phyloP scores from a whole-genome alignment of 1,140 invertebrate genomes.

The Littorina saxatilis region DNA sequence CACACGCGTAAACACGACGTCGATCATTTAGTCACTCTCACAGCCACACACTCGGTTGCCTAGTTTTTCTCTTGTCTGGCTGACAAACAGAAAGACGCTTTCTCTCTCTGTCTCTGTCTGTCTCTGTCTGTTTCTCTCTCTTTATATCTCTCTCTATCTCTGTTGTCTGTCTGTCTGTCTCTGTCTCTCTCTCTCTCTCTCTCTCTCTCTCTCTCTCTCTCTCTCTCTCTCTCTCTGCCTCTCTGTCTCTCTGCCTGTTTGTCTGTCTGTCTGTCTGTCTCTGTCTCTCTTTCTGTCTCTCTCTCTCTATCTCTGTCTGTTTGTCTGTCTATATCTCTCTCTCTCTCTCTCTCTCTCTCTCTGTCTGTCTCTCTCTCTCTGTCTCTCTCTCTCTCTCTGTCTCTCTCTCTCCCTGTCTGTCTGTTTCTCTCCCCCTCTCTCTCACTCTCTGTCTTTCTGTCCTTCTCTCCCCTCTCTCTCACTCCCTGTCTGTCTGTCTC shows the following conservation, averaged over 20 bases:
- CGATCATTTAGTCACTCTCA: too few relatives aligned
- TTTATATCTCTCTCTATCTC: too few relatives aligned
- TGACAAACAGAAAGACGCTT: too few relatives aligned
- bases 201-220: slow-evolving; percentile 30
- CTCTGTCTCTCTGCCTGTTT: slow-evolving; percentile 1
- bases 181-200: slow-evolving; percentile 13
- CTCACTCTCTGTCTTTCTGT: neutral
- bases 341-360: neutral
- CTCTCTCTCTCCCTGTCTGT: neutral
- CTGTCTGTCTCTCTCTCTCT: neutral
- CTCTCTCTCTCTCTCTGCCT: slow-evolving; percentile 39
- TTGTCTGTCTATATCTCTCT: neutral
- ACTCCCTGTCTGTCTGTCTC: too few relatives aligned
- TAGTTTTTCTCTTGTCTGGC: too few relatives aligned
- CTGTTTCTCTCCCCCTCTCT: neutral
- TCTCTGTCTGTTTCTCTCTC: too few relatives aligned
- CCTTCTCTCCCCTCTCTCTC: neutral
- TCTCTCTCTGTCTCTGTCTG: too few relatives aligned
- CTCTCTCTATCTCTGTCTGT: neutral
- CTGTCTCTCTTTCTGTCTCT: neutral
- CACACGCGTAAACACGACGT: too few relatives aligned
- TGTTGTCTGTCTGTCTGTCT: slow-evolving; percentile 19
- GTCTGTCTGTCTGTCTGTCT: neutral
- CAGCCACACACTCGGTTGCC: too few relatives aligned
- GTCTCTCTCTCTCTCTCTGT: neutral